Conservation (phyloP, 2,888 invertebrate genomes). For the Cinara cedri region DNA sequence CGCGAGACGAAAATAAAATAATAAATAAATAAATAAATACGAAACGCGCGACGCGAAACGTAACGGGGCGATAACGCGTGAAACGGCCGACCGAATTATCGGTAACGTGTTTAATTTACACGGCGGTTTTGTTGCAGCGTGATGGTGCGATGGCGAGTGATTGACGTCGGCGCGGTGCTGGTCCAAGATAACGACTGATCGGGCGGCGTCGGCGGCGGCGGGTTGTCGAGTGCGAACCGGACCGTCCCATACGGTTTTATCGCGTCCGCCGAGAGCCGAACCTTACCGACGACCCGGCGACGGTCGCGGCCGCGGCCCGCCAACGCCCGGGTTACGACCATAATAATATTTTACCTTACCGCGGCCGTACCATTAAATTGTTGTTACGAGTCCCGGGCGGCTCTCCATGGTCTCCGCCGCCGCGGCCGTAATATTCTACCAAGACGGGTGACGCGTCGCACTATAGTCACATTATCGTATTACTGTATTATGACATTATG, state of each 20-base stretch:
- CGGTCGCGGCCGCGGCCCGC: background rate
- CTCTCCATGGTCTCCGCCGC: background rate
- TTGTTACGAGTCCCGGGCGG: background rate
- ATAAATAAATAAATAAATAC: background rate
- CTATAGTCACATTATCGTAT: too few species aligned
- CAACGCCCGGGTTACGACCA: background rate
- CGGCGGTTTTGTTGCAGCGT: background rate
- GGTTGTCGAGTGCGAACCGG: constrained; percentile 47
- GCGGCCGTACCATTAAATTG: background rate
- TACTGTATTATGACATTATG: too few species aligned
- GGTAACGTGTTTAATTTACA: background rate
- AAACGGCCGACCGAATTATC: background rate
- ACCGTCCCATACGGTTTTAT: constrained; percentile 29
- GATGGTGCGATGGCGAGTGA: too few species aligned
- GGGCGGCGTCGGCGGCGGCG: constrained; percentile 13
- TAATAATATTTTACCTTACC: background rate
- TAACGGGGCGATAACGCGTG: too few species aligned
- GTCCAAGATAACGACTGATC: constrained; percentile 42
- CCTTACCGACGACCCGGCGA: constrained; percentile 29
- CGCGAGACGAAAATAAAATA: too few species aligned
- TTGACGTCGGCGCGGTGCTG: background rate
- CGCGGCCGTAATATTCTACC: too few species aligned
- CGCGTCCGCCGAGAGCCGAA: constrained; percentile 34
- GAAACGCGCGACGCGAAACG: too few species aligned
- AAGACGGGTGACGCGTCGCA: too few species aligned